Evolutionary conservation across 2,888 invertebrate species (phyloP), one percentile per base, ranked within the genome.

Genomic region (Eilema griseolum): DNA sequence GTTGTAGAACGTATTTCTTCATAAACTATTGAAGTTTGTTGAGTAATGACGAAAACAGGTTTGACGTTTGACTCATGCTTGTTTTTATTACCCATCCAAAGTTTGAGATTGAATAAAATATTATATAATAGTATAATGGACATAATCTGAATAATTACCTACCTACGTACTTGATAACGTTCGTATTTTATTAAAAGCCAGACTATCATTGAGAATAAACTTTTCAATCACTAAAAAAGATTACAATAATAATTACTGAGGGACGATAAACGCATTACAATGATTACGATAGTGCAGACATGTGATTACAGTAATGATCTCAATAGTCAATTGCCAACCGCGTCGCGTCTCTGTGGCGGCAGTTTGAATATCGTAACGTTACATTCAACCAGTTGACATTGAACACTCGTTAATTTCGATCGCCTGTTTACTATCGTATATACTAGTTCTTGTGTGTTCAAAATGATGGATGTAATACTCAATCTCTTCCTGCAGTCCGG

Each of bases 401-500:
- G 71, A 72, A 69, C 62, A 11, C 57, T 61, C 11, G 37, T 72
- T 33, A 46, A 33, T 56, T 28, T 46, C 20, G 41, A 57, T 71
- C 60, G 61, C 67, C 73, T 60, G 65, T 46, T 66, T 67, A 67
- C 41, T 52, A 52, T 52, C 7, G 20, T 46, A 46, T 14, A 20
- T 46, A 52, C 31, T n/a, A 4, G 41, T n/a, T 57, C 31, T 1
- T 61, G 12, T 31, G 61, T 33, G 16, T 52, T 16, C 26, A 61
- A 52, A 56, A 79, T 41, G 1, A 94, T 93, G 93, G 92, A 92
- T 85, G 63, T 66, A 16, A 66, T 93, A 46, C 90, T 90, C 46
- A 92, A 93, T 70, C 67, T 94, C 5, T 80, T 94, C 0, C 78
- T 93, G 2, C 89, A 92, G 76, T 85, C 88, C 2, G 94, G 94